These are phyloP conservation scores for Elegia similella DNA, from an alignment of 2,888 invertebrate species.

Conservation along the genomic window DNA sequence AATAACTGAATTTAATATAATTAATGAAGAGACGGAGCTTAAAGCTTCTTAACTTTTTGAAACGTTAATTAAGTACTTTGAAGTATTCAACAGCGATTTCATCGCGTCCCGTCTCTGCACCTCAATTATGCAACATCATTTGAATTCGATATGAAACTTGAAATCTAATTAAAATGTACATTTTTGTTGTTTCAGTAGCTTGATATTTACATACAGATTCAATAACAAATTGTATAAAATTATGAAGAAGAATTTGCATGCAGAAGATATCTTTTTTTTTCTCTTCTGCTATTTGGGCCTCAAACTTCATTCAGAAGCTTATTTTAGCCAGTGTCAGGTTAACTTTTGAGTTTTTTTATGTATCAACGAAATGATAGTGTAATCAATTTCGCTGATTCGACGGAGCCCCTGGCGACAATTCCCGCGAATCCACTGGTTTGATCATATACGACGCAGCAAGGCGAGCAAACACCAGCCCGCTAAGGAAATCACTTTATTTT, in stretches of 20 bases:
- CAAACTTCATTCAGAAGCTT: too few relatives aligned
- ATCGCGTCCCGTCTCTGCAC: constrained; percentile 30
- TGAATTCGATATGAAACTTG: constrained; percentile 8
- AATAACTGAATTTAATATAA: neutral
- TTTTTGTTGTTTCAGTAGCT: neutral
- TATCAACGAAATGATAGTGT: too few relatives aligned
- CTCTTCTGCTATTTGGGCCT: too few relatives aligned
- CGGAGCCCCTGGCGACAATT: too few relatives aligned
- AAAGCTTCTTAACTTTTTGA: constrained; percentile 63
- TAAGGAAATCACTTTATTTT: too few relatives aligned
- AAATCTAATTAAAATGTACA: constrained; percentile 5
- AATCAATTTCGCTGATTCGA: too few relatives aligned
- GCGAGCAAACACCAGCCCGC: too few relatives aligned
- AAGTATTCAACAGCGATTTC: constrained; percentile 63
- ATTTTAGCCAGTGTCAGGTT: too few relatives aligned
- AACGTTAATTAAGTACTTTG: constrained; percentile 66
- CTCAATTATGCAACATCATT: constrained; percentile 20
- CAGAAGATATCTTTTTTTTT: too few relatives aligned
- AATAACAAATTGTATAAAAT: neutral
- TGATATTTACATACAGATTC: neutral
- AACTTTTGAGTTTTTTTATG: too few relatives aligned
- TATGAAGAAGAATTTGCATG: neutral
- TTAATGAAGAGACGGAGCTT: constrained; percentile 25
- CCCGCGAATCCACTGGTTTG: too few relatives aligned
- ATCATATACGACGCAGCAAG: too few relatives aligned